Evolutionary conservation across 2,888 invertebrate species (phyloP), one percentile per base, ranked within the genome.

Genomic region (Kryphioiulus occultus): DNA sequence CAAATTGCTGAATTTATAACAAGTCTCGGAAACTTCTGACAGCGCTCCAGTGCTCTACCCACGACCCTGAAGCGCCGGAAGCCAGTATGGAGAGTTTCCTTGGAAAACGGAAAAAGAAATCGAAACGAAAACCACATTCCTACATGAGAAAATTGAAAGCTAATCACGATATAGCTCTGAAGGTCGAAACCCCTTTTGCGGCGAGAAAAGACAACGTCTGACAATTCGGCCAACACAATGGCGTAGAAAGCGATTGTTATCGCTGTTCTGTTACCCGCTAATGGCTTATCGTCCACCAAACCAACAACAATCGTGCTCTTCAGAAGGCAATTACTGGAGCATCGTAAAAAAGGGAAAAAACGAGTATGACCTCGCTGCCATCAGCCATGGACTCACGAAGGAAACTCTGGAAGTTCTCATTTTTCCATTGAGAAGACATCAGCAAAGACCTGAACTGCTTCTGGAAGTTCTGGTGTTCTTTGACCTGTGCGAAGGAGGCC

Each of bases 191-290:
- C n/a, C 59, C 59, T 47, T 59, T 59, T 22, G 59, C 59, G n/a
- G n/a, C 19, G 59, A 15, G n/a, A 59, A 59, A 59, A 59, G 59
- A 59, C 59, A 59, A 59, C 22, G 59, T 59, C 59, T 59, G 59
- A 59, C 59, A 59, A 59, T n/a, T 59, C 59, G n/a, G 59, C n/a
- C 22, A 22, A 59, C n/a, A 59, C 59, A 59, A 59, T 59, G 59
- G 17, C 22, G 22, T 10, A 59, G 7, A 59, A 59, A 59, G 22
- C 9, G 59, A 59, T 59, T 59, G 59, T 59, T 59, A 22, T n/a
- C n/a, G 59, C 7, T n/a, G 59, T 59, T 22, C 59, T 22, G 10
- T 47, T 47, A 47, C 47, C 17, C 12, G 19, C 7, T 53, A 19
- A 53, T 53, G 53, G 19, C 53, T 53, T 53, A 17, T 17, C 53